Evolutionary conservation across 2,888 invertebrate genomes (phyloP).

Genomic region (Petrolisthes manimaculis): DNA sequence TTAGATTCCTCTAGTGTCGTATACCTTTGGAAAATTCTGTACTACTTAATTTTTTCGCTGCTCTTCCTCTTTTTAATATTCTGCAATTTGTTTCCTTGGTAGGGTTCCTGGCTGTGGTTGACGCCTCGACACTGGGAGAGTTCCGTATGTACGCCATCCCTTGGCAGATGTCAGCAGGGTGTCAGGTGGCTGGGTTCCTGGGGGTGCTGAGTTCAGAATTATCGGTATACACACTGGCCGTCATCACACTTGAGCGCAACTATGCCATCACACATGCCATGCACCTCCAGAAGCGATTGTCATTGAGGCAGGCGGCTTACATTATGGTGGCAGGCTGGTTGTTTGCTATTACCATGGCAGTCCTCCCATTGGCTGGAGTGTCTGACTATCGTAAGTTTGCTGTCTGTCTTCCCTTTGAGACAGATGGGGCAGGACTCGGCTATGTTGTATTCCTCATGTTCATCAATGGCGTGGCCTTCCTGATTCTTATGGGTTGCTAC

Average conservation of each 20-base stretch:
- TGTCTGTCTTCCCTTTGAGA: constrained; percentile 95
- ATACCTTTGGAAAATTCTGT: no score
- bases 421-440: constrained; percentile 81
- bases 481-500: constrained; percentile 95
- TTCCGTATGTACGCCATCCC: constrained; percentile 96
- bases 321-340: constrained; percentile 95
- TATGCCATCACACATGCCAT: constrained; percentile 98
- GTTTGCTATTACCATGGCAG: constrained; percentile 87
- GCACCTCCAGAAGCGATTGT: constrained; percentile 93
- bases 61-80: no score
- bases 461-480: constrained; percentile 92
- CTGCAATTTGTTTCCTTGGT: constrained; percentile 54
- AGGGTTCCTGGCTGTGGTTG: constrained; percentile 94
- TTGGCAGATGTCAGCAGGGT: constrained; percentile 96
- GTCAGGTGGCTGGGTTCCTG: constrained; percentile 93
- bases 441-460: constrained; percentile 92
- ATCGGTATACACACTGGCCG: constrained; percentile 94
- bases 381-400: constrained; percentile 97
- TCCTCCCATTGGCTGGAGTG: constrained; percentile 89
- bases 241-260: constrained; percentile 94
- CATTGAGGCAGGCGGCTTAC: constrained; percentile 88
- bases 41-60: no score
- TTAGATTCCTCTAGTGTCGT: no score
- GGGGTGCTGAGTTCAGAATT: constrained; percentile 94
- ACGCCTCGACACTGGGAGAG: constrained; percentile 94